These are phyloP conservation scores for Liposcelis brunnea DNA, from an alignment of 2,888 invertebrate genomes.

Conservation along the genomic window DNA sequence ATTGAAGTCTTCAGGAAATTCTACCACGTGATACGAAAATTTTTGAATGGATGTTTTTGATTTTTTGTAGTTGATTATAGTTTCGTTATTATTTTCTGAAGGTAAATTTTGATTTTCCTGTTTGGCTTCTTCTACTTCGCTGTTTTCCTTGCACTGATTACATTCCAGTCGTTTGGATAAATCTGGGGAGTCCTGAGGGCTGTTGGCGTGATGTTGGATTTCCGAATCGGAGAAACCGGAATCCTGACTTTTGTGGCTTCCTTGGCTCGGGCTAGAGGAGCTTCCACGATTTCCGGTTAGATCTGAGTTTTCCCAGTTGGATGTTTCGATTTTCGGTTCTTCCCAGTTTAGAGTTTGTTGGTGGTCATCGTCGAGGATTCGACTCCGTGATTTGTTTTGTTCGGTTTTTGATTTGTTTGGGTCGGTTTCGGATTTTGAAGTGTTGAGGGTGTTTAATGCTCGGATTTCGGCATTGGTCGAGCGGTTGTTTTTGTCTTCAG, in stretches of 20 bases:
- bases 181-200: constrained; percentile 21
- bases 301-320: constrained; percentile 7
- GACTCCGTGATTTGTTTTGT: too few relatives aligned
- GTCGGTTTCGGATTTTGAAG: too few relatives aligned
- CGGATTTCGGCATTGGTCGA: too few relatives aligned
- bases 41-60: constrained; percentile 7
- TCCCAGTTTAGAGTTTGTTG: constrained; percentile 3
- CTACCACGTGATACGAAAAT: constrained; percentile 7
- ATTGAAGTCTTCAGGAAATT: background rate
- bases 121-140: constrained; percentile 30
- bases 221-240: constrained; percentile 69
- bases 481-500: too few relatives aligned
- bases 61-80: constrained; percentile 7
- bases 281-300: constrained; percentile 19
- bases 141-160: constrained; percentile 32
- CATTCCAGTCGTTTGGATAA: constrained; percentile 23
- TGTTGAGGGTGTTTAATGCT: too few relatives aligned
- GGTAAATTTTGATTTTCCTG: constrained; percentile 14
- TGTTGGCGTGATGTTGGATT: constrained; percentile 26
- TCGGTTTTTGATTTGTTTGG: too few relatives aligned
- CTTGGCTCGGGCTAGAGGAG: constrained; percentile 29
- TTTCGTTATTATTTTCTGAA: background rate
- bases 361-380: constrained; percentile 24
- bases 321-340: background rate
- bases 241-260: constrained; percentile 56